Evolutionary conservation across 1,140 invertebrate genomes (phyloP), one percentile per base, ranked within the genome.

Genomic region (Ganaspis sp.): DNA sequence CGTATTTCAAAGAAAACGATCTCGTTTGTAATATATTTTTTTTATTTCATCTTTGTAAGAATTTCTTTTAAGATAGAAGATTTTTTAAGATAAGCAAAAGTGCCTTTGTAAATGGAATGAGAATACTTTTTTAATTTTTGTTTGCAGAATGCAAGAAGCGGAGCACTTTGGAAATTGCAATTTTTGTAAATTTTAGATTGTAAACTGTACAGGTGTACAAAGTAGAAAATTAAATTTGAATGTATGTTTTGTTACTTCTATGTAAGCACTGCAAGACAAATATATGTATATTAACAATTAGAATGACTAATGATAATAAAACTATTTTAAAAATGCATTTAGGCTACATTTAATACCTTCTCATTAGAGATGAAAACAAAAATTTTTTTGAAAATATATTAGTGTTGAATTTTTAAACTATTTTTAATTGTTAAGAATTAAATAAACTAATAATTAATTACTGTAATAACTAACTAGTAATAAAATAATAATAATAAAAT

Each of bases 111-210:
- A 26, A 64, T 23, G 26, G 9, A 26, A 26, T 5, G 11, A 15
- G n/a, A 58, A 58, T 23, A 26, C 26, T 58, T 64, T 64, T 29
- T 34, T 64, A n/a, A 11, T 26, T 15, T 4, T 64, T 64, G 15
- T 64, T 15, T 26, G 23, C 23, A n/a, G 23, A 12, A 64, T 64
- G 12, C 26, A 34, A 26, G 15, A 64, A 21, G 15, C 23, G 15
- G 15, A 64, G 29, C 23, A 29, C 15, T n/a, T 64, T 34, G 3
- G 11, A 29, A 29, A 26, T 34, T 64, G 4, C 8, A 15, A 29
- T n/a, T 29, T 64, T 34, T 64, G 58, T 64, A 64, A 64, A 64
- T 64, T 58, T 58, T 64, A 64, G 58, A 29, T 64, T 29, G 23
- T 64, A 64, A 34, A 34, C 29, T 64, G 58, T 64, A 64, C 26